A percentile compares a stretch with the other conserved stretches of the same genome.
Evolutionary conservation across 2,113 vertebrate species (phyloP).

Genomic region (Anguilla japonica): DNA sequence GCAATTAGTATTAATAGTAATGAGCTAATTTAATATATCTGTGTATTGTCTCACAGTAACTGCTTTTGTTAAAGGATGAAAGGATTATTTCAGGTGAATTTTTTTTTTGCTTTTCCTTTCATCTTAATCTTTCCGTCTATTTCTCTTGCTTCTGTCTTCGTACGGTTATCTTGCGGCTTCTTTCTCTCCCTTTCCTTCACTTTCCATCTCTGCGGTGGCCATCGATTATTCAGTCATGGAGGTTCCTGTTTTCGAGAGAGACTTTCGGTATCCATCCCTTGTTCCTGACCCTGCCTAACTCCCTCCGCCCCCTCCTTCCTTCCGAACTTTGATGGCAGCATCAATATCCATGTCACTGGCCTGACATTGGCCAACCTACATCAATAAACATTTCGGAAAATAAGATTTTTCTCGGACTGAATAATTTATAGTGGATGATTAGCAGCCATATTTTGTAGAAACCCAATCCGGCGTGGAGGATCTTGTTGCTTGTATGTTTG

Average conservation of each 20-base stretch:
- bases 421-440: constrained; percentile 79
- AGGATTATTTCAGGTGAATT: constrained; percentile 38
- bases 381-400: constrained; percentile 84
- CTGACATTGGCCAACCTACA: constrained; percentile 66
- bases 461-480: constrained; percentile 71
- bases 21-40: constrained; percentile 44
- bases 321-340: constrained; percentile 76
- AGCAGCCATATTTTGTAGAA: constrained; percentile 69
- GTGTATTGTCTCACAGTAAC: constrained; percentile 39
- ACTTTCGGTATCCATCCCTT: constrained; percentile 50
- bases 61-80: constrained; percentile 44
- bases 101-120: constrained; percentile 45
- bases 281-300: constrained; percentile 55
- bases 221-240: constrained; percentile 60
- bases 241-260: constrained; percentile 52
- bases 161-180: background rate
- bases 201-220: constrained; percentile 45
- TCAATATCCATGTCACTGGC: constrained; percentile 69
- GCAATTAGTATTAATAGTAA: constrained; percentile 55
- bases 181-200: constrained; percentile 1
- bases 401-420: constrained; percentile 73
- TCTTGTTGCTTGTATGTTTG: constrained; percentile 74
- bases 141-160: constrained; percentile 8
- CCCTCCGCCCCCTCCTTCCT: constrained; percentile 47
- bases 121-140: constrained; percentile 31